phyloP scores from a whole-genome alignment of 2,797 vertebrate species.

The Enteromius treurensis region DNA sequence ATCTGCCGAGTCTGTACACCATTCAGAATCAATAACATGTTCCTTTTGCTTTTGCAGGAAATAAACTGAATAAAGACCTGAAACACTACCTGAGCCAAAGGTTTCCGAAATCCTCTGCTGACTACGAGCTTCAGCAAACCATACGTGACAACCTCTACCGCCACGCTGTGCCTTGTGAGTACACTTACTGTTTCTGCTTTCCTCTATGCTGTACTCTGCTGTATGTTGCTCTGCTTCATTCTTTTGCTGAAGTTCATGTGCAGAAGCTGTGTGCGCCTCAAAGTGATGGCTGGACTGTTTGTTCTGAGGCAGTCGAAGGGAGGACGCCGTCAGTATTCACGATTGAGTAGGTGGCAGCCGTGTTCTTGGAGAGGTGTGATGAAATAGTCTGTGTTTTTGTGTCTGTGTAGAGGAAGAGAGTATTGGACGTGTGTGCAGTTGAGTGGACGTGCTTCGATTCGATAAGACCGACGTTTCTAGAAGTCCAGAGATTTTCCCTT shows the following conservation, averaged over 20 bases:
- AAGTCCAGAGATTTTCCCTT: slow-evolving; percentile 1
- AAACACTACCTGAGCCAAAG: slow-evolving; percentile 94
- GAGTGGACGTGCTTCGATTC: slow-evolving; percentile 1
- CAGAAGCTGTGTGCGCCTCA: slow-evolving; percentile 5
- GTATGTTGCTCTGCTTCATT: background rate
- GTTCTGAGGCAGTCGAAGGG: slow-evolving; percentile 21
- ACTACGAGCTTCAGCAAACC: slow-evolving; percentile 95
- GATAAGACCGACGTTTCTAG: slow-evolving; percentile 11
- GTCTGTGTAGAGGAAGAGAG: slow-evolving; percentile 25
- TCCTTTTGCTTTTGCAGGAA: slow-evolving; percentile 80
- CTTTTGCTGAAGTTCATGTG: background rate
- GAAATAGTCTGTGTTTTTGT: slow-evolving; percentile 7
- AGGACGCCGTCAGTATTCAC: background rate
- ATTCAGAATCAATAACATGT: slow-evolving; percentile 18
- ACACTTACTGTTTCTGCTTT: slow-evolving; percentile 24
- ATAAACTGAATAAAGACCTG: slow-evolving; percentile 94
- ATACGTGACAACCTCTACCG: slow-evolving; percentile 98
- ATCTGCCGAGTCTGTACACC: background rate
- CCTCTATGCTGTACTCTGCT: background rate
- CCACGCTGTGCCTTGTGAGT: slow-evolving; percentile 99
- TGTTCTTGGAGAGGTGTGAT: slow-evolving; percentile 43
- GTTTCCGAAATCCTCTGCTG: slow-evolving; percentile 95
- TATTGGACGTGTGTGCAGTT: background rate
- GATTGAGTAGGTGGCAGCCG: slow-evolving; percentile 46
- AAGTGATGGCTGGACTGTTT: slow-evolving; percentile 34